Conservation (phyloP, 2,888 invertebrate genomes). For the Tenodera sinensis region DNA sequence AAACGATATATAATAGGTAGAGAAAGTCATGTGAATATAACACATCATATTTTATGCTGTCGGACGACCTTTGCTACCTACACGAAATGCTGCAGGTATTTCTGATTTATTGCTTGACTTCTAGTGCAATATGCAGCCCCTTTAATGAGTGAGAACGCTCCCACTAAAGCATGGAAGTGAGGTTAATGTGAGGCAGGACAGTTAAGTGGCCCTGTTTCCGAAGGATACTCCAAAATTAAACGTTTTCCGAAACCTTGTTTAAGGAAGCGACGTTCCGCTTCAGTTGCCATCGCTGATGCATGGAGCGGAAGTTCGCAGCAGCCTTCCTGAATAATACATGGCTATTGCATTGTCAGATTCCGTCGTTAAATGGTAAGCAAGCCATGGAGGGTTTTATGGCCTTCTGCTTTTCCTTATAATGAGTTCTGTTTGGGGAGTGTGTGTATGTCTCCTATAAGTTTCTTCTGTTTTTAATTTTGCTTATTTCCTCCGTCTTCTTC, state of each 20-base stretch:
- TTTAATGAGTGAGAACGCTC: too few species aligned
- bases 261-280: neutral
- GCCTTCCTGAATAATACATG: neutral
- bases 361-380: neutral
- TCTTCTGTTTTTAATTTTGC: too few species aligned
- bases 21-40: too few species aligned
- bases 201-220: neutral
- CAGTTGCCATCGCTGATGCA: neutral
- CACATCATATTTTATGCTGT: too few species aligned
- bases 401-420: neutral
- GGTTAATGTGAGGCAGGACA: neutral
- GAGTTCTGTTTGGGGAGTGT: too few species aligned
- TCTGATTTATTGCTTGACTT: too few species aligned
- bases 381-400: neutral
- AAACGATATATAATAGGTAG: too few species aligned
- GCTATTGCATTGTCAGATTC: neutral
- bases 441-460: too few species aligned
- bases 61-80: too few species aligned
- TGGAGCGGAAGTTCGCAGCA: neutral
- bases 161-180: neutral
- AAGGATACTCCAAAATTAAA: neutral
- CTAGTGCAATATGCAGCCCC: too few species aligned
- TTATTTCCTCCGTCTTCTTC: too few species aligned
- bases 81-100: too few species aligned
- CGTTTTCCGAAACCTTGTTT: neutral